Percentiles rank a stretch among this genome's conserved stretches.
Conservation (phyloP, 1,140 invertebrate genomes). For the Nephotettix cincticeps region DNA sequence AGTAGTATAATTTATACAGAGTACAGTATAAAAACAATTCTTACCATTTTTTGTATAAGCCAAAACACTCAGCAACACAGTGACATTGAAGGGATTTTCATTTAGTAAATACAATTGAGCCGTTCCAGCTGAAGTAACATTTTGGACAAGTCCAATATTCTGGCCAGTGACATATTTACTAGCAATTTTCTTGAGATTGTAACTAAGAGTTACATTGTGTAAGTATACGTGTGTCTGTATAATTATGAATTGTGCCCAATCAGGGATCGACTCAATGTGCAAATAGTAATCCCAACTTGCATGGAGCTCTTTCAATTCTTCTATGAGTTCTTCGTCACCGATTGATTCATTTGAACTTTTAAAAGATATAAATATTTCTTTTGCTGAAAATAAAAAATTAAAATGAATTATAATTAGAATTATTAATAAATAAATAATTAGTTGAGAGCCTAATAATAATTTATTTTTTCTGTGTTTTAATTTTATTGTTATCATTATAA, state of each 20-base stretch:
- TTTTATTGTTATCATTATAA: no score
- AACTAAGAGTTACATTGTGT: conserved; percentile 60
- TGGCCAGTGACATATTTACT: conserved; percentile 53
- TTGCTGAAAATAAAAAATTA: background rate
- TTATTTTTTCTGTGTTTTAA: no score
- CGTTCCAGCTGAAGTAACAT: conserved; percentile 26
- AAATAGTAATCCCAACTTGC: background rate
- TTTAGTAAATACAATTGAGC: conserved; percentile 49
- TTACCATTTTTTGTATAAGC: conserved; percentile 57
- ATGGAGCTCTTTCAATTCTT: background rate
- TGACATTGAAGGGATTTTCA: conserved; percentile 46
- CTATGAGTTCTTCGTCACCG: background rate
- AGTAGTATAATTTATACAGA: no score
- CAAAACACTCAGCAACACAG: conserved; percentile 53
- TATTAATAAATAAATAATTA: no score
- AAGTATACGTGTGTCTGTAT: conserved; percentile 65
- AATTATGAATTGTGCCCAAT: conserved; percentile 57
- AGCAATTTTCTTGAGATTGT: conserved; percentile 45
- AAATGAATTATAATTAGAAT: no score
- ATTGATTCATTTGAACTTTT: background rate
- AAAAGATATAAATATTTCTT: background rate
- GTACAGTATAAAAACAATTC: no score
- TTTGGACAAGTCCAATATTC: conserved; percentile 62
- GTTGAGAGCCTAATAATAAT: no score
- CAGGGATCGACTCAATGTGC: conserved; percentile 37